Conservation (phyloP, 2,888 invertebrate genomes). For the Neoaliturus tenellus region DNA sequence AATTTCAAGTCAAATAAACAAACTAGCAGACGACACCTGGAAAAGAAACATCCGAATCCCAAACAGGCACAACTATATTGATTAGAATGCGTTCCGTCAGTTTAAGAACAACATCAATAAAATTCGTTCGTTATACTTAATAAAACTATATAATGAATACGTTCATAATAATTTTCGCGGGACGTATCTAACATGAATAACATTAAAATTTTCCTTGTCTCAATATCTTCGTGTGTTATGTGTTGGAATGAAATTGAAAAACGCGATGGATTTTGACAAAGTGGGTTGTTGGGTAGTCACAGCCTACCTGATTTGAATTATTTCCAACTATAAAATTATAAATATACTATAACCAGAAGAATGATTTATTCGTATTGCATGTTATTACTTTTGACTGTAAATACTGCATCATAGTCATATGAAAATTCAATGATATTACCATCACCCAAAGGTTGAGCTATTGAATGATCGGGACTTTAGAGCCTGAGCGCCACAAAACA, state of each 20-base stretch:
- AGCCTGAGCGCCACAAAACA: no score
- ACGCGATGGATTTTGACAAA: background rate
- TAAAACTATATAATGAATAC: background rate
- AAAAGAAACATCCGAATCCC: background rate
- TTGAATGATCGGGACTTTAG: no score
- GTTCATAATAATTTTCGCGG: background rate
- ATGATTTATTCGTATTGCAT: no score
- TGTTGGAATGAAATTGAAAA: background rate
- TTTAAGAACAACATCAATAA: background rate
- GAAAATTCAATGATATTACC: no score
- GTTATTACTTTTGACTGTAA: no score
- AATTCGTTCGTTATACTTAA: background rate
- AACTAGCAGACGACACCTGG: conserved; percentile 19
- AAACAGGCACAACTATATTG: background rate
- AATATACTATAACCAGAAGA: no score
- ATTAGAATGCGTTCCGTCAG: background rate
- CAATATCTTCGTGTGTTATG: background rate
- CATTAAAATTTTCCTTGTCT: background rate
- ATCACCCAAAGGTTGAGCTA: no score
- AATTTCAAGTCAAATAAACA: conserved; percentile 14
- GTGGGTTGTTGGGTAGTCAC: background rate
- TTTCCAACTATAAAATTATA: no score
- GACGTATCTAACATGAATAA: background rate
- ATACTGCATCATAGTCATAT: no score
- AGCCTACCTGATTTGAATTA: background rate